Percentiles rank a stretch among this genome's conserved stretches.
Evolutionary conservation across 2,797 vertebrate genomes (phyloP).

Genomic region (Scleropages formosus): DNA sequence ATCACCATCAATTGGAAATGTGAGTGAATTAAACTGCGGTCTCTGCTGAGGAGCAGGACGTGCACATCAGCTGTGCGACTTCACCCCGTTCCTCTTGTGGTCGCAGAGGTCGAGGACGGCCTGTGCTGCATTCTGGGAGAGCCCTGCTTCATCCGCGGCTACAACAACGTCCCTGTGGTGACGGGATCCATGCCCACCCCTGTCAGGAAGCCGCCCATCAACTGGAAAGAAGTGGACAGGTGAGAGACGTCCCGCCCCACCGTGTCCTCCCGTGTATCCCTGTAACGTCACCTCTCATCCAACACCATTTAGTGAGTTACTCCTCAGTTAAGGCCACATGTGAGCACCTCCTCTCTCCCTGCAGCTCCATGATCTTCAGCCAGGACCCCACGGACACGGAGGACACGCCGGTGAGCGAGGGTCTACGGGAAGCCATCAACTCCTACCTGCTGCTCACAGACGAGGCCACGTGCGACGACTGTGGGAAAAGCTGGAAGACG

Average conservation of each 20-base stretch:
- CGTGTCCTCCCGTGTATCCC: too few relatives aligned
- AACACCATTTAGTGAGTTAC: not conserved
- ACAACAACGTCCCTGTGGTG: not conserved
- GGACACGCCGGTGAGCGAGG: conserved; percentile 75
- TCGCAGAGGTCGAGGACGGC: conserved; percentile 68
- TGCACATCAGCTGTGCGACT: too few relatives aligned
- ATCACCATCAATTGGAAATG: too few relatives aligned
- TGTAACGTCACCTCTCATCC: too few relatives aligned
- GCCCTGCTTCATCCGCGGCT: conserved; percentile 66
- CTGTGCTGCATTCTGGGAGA: conserved; percentile 70
- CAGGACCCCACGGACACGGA: conserved; percentile 49
- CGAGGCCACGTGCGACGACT: not conserved
- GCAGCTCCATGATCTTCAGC: conserved; percentile 70
- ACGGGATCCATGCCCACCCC: conserved; percentile 43
- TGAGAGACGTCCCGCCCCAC: conserved; percentile 64
- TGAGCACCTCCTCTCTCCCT: not conserved
- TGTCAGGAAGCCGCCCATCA: conserved; percentile 62
- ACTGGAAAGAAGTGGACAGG: conserved; percentile 81
- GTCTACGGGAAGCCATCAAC: conserved; percentile 78
- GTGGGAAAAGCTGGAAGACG: conserved; percentile 50
- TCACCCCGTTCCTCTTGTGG: conserved; percentile 54
- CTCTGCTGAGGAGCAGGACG: too few relatives aligned
- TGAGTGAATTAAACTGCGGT: too few relatives aligned
- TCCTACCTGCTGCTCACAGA: conserved; percentile 80
- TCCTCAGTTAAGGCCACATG: not conserved